A percentile compares a stretch with the other conserved stretches of the same genome.
Conservation (phyloP, 2,113 vertebrate genomes). For the Proterorhinus semilunaris region DNA sequence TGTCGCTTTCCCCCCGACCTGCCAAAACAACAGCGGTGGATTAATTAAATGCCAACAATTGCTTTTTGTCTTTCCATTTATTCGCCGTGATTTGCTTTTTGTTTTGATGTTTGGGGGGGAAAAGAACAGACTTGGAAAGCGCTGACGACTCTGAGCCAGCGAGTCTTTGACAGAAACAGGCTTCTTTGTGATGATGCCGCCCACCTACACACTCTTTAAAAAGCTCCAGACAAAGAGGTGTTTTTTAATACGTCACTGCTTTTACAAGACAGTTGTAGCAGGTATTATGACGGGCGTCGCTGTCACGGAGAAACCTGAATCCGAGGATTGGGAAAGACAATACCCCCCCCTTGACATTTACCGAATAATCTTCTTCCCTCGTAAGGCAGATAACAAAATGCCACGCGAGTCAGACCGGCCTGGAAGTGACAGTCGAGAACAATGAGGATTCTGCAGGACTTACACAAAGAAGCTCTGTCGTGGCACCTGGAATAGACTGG, state of each 20-base stretch:
- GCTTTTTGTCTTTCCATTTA: neutral
- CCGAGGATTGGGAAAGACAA: slow-evolving; percentile 27
- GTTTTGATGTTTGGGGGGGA: neutral
- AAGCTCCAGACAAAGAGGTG: slow-evolving; percentile 8
- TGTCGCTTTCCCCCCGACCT: neutral
- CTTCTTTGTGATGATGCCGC: slow-evolving; percentile 3
- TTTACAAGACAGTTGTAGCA: slow-evolving; percentile 31
- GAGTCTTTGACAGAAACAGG: neutral
- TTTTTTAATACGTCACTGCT: slow-evolving; percentile 12
- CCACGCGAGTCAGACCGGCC: slow-evolving; percentile 66
- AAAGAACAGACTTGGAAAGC: neutral
- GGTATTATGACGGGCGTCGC: slow-evolving; percentile 12
- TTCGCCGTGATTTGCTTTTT: neutral
- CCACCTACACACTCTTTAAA: neutral
- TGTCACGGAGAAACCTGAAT: slow-evolving; percentile 34
- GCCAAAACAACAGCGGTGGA: slow-evolving; percentile 2
- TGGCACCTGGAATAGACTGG: too few species aligned
- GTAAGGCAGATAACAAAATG: slow-evolving; percentile 72
- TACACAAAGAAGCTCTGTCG: slow-evolving; percentile 5
- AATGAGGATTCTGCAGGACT: slow-evolving; percentile 32
- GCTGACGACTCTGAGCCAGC: neutral
- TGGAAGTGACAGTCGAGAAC: slow-evolving; percentile 63
- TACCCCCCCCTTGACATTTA: slow-evolving; percentile 66
- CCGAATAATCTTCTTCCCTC: slow-evolving; percentile 56
- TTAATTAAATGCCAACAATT: neutral